phyloP scores from a whole-genome alignment of 1,140 invertebrate species.

The Habropoda laboriosa region DNA sequence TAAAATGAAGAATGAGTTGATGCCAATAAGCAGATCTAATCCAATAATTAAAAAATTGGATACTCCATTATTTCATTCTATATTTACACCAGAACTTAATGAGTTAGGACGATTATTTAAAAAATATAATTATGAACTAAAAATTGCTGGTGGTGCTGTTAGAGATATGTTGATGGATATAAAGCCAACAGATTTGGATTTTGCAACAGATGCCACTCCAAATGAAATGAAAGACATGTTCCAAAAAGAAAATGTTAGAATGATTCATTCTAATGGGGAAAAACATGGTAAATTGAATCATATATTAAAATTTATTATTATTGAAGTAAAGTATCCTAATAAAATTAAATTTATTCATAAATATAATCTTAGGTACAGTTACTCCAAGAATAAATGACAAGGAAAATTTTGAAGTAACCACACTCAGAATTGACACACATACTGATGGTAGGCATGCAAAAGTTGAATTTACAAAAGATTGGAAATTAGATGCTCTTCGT shows the following conservation, averaged over 20 bases:
- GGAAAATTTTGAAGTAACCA: constrained; percentile 96
- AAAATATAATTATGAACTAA: constrained; percentile 91
- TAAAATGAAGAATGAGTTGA: constrained; percentile 57
- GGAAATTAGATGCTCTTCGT: constrained; percentile 96
- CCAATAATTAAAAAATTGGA: constrained; percentile 88
- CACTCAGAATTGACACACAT: constrained; percentile 94
- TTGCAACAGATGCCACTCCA: constrained; percentile 98
- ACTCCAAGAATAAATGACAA: constrained; percentile 98
- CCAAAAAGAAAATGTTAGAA: constrained; percentile 90
- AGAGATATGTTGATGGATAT: constrained; percentile 96
- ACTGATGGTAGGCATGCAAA: constrained; percentile 98
- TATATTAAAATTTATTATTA: not conserved
- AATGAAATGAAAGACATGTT: constrained; percentile 98
- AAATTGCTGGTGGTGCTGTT: constrained; percentile 97
- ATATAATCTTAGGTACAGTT: constrained; percentile 89
- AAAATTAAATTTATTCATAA: not conserved
- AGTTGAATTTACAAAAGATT: constrained; percentile 96
- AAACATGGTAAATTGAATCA: constrained; percentile 85
- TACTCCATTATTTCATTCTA: constrained; percentile 87
- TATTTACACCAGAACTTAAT: constrained; percentile 92
- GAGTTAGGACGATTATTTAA: constrained; percentile 88
- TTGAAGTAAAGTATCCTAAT: not conserved
- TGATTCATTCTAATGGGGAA: constrained; percentile 97
- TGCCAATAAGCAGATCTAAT: constrained; percentile 83
- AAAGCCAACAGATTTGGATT: constrained; percentile 96